These are phyloP conservation scores for Capreolus pygargus DNA, from an alignment of 2,113 vertebrate species.

Conservation along the genomic window DNA sequence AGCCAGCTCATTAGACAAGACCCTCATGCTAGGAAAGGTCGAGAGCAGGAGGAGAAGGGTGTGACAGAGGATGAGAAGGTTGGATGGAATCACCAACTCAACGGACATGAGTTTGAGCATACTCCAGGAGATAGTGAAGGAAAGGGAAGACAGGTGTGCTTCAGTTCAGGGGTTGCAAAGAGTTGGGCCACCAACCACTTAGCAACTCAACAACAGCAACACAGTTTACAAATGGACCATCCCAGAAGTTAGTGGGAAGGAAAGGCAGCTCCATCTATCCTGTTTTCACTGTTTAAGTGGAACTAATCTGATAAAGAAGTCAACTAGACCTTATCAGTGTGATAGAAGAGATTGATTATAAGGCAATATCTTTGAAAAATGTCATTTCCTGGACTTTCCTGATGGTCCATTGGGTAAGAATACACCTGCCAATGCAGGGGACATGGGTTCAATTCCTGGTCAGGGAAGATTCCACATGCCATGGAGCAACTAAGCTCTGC, in stretches of 20 bases:
- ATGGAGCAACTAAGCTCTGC: neutral
- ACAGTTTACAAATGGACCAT: neutral
- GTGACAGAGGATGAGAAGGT: neutral
- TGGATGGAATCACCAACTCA: neutral
- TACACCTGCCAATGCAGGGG: neutral
- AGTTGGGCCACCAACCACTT: neutral
- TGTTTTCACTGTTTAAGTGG: neutral
- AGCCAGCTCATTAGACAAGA: neutral
- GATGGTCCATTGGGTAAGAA: neutral
- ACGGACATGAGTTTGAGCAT: fast-evolving
- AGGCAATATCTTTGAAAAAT: neutral
- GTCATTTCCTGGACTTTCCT: neutral
- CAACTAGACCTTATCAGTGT: neutral
- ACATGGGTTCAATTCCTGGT: neutral
- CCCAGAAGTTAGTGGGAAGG: neutral
- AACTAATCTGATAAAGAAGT: neutral
- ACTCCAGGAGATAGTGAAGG: neutral
- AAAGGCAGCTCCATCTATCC: neutral
- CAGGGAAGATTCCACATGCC: neutral
- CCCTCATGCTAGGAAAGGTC: neutral
- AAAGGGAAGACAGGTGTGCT: neutral
- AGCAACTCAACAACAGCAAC: neutral
- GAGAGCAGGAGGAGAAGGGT: neutral
- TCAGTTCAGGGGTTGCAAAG: neutral
- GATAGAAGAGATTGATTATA: neutral